Evolutionary conservation across 2,797 vertebrate genomes (phyloP).

Genomic region (Oreochromis mossambicus): DNA sequence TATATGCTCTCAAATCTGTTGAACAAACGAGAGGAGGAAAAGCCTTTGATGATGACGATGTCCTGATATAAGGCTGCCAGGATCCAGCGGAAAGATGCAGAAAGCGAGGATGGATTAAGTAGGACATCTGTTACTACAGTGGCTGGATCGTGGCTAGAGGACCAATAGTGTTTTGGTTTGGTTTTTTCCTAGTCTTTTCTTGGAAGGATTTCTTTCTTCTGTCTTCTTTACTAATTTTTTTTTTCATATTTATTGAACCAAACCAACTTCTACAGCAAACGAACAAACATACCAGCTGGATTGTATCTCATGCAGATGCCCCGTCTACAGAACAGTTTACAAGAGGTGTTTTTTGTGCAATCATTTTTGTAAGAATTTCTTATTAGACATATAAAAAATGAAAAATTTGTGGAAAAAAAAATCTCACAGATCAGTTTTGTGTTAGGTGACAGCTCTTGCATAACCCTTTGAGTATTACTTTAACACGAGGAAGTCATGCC

Average conservation of each 20-base stretch:
- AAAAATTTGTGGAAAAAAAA: neutral
- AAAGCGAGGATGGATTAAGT: neutral
- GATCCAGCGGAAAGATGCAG: neutral
- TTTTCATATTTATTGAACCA: conserved; percentile 34
- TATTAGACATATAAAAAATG: neutral
- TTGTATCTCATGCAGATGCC: neutral
- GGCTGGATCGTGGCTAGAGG: conserved; percentile 13
- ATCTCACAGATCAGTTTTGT: neutral
- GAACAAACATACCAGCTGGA: conserved; percentile 7
- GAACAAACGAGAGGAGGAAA: conserved; percentile 64
- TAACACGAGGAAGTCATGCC: neutral
- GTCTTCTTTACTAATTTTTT: neutral
- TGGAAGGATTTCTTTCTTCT: neutral
- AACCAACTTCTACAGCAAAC: neutral
- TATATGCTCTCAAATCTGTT: conserved; percentile 75
- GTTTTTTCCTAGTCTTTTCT: neutral
- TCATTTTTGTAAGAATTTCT: neutral
- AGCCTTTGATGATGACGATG: conserved; percentile 63
- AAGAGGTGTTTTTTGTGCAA: neutral
- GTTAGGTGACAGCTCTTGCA: neutral
- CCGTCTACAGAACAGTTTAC: neutral
- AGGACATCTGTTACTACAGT: conserved; percentile 8
- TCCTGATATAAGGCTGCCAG: conserved; percentile 45
- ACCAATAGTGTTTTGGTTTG: neutral
- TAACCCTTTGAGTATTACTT: neutral